Percentiles rank a stretch among this genome's conserved stretches.
These are phyloP conservation scores for Kuschelorhynchus macadamiae DNA, from an alignment of 2,888 invertebrate genomes.

Conservation along the genomic window DNA sequence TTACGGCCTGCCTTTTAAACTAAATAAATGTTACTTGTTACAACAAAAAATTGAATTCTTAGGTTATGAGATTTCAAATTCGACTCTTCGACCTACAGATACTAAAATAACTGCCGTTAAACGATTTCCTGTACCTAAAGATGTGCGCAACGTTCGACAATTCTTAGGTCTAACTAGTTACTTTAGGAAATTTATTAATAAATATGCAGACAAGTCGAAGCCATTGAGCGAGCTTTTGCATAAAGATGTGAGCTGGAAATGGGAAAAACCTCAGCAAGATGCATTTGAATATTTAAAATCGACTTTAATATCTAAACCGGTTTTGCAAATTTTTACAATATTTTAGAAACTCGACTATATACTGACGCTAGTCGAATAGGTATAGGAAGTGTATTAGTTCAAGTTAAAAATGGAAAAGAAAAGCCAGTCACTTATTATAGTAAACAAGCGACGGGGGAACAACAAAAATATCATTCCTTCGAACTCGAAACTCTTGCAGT, in stretches of 20 bases:
- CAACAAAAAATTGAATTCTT: not conserved
- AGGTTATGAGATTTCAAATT: constrained; percentile 17
- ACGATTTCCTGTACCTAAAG: constrained; percentile 29
- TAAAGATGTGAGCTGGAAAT: constrained; percentile 5
- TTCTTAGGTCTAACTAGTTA: constrained; percentile 29
- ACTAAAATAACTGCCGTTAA: constrained; percentile 28
- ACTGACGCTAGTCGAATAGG: constrained; percentile 25
- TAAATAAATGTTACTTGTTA: not conserved
- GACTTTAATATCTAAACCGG: not conserved
- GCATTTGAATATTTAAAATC: constrained; percentile 2
- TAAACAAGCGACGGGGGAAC: not conserved
- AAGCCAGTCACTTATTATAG: constrained; percentile 4
- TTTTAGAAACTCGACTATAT: constrained; percentile 4
- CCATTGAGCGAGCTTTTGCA: constrained; percentile 25
- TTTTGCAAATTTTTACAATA: constrained; percentile 14
- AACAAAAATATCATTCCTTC: constrained; percentile 24
- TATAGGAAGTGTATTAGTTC: constrained; percentile 10
- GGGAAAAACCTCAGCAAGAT: constrained; percentile 4
- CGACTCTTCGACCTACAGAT: constrained; percentile 1
- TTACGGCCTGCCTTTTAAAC: not conserved
- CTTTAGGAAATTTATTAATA: constrained; percentile 32
- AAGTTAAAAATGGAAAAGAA: constrained; percentile 1
- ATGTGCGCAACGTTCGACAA: constrained; percentile 34
- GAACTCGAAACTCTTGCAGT: constrained; percentile 27
- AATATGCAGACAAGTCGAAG: constrained; percentile 43